Conservation (phyloP, 2,888 invertebrate genomes). For the Rhingia rostrata region DNA sequence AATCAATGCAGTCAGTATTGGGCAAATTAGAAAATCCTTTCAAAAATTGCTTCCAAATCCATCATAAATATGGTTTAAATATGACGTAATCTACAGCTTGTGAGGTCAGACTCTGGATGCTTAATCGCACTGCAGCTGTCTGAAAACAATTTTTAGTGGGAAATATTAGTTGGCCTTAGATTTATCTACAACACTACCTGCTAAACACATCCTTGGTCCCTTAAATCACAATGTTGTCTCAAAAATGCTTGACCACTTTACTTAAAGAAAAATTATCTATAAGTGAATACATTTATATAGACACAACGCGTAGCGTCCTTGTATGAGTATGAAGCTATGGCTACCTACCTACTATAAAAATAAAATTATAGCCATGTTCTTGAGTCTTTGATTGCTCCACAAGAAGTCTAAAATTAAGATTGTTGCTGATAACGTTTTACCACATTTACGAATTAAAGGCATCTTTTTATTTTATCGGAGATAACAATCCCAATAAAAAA, state of each 20-base stretch:
- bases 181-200: neutral
- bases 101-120: no score
- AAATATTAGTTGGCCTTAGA: no score
- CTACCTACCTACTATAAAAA: slow-evolving; percentile 48
- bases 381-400: slow-evolving; percentile 76
- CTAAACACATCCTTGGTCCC: slow-evolving; percentile 18
- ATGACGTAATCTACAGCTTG: no score
- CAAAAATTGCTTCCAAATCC: no score
- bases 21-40: no score
- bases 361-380: slow-evolving; percentile 79
- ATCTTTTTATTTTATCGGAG: slow-evolving; percentile 72
- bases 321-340: neutral
- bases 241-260: slow-evolving; percentile 17
- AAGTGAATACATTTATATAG: slow-evolving; percentile 19
- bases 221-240: slow-evolving; percentile 34
- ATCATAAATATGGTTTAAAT: no score
- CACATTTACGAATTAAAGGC: slow-evolving; percentile 73
- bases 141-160: no score
- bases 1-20: no score
- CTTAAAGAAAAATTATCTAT: slow-evolving; percentile 2
- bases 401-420: slow-evolving; percentile 76
- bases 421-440: slow-evolving; percentile 74
- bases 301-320: slow-evolving; percentile 1
- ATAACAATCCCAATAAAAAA: slow-evolving; percentile 71
- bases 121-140: no score